phyloP scores from a whole-genome alignment of 2,113 vertebrate genomes.

The Ceyx cyanopectus region DNA sequence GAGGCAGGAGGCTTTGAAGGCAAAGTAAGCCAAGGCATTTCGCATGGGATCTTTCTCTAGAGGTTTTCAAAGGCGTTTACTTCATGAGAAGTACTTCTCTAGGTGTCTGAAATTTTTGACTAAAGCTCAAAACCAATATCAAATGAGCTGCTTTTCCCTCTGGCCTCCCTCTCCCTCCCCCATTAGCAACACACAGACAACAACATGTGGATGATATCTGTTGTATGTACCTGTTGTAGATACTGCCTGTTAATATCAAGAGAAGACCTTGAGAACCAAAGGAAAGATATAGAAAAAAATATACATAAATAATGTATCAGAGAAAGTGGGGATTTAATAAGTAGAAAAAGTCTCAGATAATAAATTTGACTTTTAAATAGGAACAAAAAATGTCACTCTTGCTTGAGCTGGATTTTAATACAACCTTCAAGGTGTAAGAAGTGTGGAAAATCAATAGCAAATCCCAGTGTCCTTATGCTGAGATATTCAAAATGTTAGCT shows the following conservation, averaged over 20 bases:
- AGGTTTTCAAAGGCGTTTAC: neutral
- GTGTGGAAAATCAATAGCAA: constrained; percentile 78
- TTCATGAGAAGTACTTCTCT: neutral
- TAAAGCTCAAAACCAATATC: neutral
- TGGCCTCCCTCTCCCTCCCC: neutral
- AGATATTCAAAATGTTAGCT: constrained; percentile 80
- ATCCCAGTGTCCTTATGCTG: constrained; percentile 74
- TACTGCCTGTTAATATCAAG: constrained; percentile 10
- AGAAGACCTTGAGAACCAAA: constrained; percentile 48
- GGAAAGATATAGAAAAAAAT: constrained; percentile 39
- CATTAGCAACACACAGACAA: neutral
- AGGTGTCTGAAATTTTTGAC: neutral
- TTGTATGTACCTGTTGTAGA: neutral
- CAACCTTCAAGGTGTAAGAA: constrained; percentile 74
- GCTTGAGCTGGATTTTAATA: constrained; percentile 74
- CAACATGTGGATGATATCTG: neutral
- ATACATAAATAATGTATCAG: constrained; percentile 58
- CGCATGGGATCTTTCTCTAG: neutral
- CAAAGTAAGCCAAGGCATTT: neutral
- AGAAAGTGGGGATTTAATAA: constrained; percentile 70
- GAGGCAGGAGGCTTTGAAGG: neutral
- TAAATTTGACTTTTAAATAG: constrained; percentile 69
- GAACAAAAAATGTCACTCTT: constrained; percentile 77
- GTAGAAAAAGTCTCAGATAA: constrained; percentile 65
- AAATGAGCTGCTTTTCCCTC: constrained; percentile 1